phyloP scores from a whole-genome alignment of 2,888 invertebrate genomes.

The Chorisops tibialis region DNA sequence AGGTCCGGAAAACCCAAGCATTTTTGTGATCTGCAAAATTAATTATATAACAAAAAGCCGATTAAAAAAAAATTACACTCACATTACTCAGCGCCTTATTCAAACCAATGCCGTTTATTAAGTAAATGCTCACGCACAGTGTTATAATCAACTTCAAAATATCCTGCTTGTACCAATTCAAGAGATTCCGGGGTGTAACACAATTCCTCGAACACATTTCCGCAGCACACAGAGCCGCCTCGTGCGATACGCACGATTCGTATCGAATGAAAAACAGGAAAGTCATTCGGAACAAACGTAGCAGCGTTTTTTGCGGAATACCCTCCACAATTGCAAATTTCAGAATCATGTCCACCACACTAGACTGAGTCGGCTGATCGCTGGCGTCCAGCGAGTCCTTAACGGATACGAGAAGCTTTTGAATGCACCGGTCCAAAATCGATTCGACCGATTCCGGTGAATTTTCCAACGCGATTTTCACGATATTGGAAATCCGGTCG shows the following conservation, averaged over 20 bases:
- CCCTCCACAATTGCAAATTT: slow-evolving; percentile 34
- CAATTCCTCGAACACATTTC: slow-evolving; percentile 46
- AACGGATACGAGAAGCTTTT: slow-evolving; percentile 26
- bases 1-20: slow-evolving; percentile 66
- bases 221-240: slow-evolving; percentile 44
- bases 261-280: slow-evolving; percentile 45
- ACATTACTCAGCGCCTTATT: slow-evolving; percentile 43
- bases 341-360: slow-evolving; percentile 33
- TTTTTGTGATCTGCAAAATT: slow-evolving; percentile 55
- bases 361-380: slow-evolving; percentile 32
- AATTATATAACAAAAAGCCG: background rate
- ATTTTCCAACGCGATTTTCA: background rate
- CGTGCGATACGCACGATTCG: slow-evolving; percentile 44
- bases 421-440: slow-evolving; percentile 31
- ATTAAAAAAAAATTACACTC: slow-evolving; percentile 30
- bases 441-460: background rate
- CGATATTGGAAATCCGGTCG: slow-evolving; percentile 11
- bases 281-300: slow-evolving; percentile 47
- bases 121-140: slow-evolving; percentile 42
- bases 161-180: slow-evolving; percentile 50
- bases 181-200: slow-evolving; percentile 44
- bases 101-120: slow-evolving; percentile 43
- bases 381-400: slow-evolving; percentile 25
- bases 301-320: slow-evolving; percentile 39
- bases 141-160: slow-evolving; percentile 44